Conservation (phyloP, 2,797 vertebrate genomes). For the Buceros bicornis region DNA sequence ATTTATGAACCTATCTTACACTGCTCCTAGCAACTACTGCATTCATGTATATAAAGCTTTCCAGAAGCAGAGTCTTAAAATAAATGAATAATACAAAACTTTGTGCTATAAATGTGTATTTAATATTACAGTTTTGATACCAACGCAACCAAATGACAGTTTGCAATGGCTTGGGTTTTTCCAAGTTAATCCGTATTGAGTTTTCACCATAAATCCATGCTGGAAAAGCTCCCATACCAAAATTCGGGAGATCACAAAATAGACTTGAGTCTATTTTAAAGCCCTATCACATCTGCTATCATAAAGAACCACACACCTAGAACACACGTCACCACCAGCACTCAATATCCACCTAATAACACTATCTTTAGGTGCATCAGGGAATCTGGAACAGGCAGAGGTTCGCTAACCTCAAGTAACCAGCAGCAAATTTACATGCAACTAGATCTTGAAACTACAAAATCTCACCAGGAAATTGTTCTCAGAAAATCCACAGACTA, state of each 20-base stretch:
- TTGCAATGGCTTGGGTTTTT: background rate
- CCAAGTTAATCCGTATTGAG: background rate
- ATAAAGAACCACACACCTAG: background rate
- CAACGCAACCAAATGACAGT: background rate
- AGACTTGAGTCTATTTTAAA: background rate
- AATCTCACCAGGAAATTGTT: background rate
- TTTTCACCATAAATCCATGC: background rate
- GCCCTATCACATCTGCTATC: background rate
- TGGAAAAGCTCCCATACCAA: constrained; percentile 6
- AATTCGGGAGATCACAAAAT: background rate
- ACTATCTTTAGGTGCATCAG: background rate
- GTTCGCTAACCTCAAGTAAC: background rate
- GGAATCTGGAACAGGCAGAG: background rate
- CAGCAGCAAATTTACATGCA: background rate
- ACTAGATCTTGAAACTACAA: background rate
- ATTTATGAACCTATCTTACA: background rate
- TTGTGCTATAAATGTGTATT: background rate
- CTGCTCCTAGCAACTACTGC: background rate
- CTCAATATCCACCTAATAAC: background rate
- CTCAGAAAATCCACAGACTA: background rate
- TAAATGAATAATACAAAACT: background rate
- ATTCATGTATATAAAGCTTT: background rate
- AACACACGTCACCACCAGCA: background rate
- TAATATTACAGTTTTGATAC: background rate
- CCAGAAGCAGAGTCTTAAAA: background rate